These are phyloP conservation scores for Acheta domesticus DNA, from an alignment of 2,888 invertebrate species.

Conservation along the genomic window DNA sequence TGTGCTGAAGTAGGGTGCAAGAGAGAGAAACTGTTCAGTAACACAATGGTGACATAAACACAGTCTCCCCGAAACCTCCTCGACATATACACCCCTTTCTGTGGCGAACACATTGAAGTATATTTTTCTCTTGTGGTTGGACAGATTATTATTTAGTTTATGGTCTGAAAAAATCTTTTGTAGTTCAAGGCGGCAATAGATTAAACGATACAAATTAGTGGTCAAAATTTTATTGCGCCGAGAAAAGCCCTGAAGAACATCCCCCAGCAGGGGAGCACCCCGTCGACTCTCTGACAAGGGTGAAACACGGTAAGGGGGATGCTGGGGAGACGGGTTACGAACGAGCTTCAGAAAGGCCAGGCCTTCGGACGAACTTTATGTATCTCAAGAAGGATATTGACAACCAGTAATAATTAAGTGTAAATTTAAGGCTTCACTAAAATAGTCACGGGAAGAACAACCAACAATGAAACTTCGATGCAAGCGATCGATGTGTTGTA, in stretches of 20 bases:
- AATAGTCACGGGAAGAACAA: too few relatives aligned
- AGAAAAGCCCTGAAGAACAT: background rate
- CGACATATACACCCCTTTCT: too few relatives aligned
- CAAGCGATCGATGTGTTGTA: too few relatives aligned
- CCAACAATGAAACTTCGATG: too few relatives aligned
- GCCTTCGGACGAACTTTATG: background rate
- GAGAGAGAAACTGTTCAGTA: too few relatives aligned
- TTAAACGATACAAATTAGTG: conserved; percentile 10
- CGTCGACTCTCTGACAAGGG: background rate
- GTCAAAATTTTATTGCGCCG: background rate
- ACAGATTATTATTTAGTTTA: background rate
- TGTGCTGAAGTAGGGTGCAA: too few relatives aligned
- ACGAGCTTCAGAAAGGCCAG: background rate
- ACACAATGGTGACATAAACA: too few relatives aligned
- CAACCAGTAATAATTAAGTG: background rate
- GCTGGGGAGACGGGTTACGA: background rate
- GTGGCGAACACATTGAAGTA: too few relatives aligned
- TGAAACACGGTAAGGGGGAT: background rate
- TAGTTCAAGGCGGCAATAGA: background rate
- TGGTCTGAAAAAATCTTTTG: conserved; percentile 18
- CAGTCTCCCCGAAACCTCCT: too few relatives aligned
- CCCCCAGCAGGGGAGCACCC: background rate
- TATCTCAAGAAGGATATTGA: background rate
- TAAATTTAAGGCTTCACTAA: background rate
- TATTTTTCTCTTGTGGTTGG: too few relatives aligned